These are phyloP conservation scores for Atta cephalotes DNA, from an alignment of 1,140 invertebrate species.

Conservation along the genomic window DNA sequence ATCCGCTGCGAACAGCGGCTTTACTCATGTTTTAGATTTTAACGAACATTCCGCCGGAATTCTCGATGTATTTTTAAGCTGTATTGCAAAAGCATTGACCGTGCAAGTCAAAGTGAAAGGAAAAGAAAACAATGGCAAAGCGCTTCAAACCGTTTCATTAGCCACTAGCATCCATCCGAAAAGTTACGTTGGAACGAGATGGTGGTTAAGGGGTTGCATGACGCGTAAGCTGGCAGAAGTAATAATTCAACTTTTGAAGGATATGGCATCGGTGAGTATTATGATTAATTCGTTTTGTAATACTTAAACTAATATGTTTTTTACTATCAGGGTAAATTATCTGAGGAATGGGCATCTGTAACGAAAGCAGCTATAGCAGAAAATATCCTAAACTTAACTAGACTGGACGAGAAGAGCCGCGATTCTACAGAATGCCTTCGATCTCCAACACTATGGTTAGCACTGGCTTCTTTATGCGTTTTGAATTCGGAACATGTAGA, in stretches of 20 bases:
- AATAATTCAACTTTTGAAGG: constrained; percentile 94
- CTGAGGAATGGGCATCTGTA: constrained; percentile 94
- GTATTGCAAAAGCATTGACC: constrained; percentile 94
- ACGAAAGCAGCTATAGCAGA: constrained; percentile 97
- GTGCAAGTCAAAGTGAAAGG: constrained; percentile 95
- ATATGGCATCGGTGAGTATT: constrained; percentile 94
- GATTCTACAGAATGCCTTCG: constrained; percentile 92
- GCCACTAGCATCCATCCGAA: constrained; percentile 88
- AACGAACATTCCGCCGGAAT: constrained; percentile 90
- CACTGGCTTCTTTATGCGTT: constrained; percentile 96
- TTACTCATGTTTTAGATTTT: constrained; percentile 87
- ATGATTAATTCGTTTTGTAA: constrained; percentile 34
- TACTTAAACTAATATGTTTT: background rate
- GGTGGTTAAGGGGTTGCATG: constrained; percentile 95
- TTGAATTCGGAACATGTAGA: constrained; percentile 97
- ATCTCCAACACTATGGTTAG: constrained; percentile 95
- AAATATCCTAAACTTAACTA: constrained; percentile 94
- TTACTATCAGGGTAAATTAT: constrained; percentile 91
- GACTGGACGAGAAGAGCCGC: constrained; percentile 91
- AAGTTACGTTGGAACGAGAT: constrained; percentile 88
- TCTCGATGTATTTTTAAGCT: constrained; percentile 94
- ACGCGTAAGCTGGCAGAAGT: constrained; percentile 94
- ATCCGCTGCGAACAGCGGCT: constrained; percentile 84
- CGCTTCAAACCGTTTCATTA: constrained; percentile 88
- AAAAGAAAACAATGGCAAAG: constrained; percentile 89